Percentiles rank a stretch among this genome's conserved stretches.
Evolutionary conservation across 35 echinoderm and acorn worm genomes (phyloP).

Genomic region (Strongylocentrotus purpuratus): DNA sequence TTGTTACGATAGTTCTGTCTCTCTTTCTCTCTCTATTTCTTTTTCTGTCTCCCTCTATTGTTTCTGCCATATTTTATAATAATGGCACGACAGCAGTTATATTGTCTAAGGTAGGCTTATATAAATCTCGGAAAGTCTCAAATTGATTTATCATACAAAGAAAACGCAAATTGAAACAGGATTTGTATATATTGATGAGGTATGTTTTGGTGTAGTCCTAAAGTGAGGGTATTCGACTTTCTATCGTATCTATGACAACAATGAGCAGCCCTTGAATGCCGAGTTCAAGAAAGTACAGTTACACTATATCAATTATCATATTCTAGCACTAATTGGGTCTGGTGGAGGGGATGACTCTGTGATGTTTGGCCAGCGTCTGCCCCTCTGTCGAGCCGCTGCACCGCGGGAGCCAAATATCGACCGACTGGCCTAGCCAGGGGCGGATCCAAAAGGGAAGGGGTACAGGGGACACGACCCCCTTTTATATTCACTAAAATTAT

Average conservation of each 20-base stretch:
- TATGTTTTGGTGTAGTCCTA: not conserved
- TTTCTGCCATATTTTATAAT: too few relatives aligned
- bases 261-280: not conserved
- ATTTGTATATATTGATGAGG: not conserved
- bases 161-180: not conserved
- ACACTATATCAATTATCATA: constrained; percentile 48
- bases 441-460: not conserved
- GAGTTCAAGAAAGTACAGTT: constrained; percentile 45
- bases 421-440: not conserved
- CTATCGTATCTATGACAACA: not conserved
- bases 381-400: constrained; percentile 42
- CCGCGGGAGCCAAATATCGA: constrained; percentile 19
- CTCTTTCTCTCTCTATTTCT: too few relatives aligned
- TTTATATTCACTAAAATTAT: not conserved
- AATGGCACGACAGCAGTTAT: too few relatives aligned
- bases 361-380: constrained; percentile 36
- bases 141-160: not conserved
- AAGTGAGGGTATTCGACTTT: not conserved
- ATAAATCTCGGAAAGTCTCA: not conserved
- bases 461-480: not conserved
- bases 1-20: too few relatives aligned
- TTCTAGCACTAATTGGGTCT: constrained; percentile 49
- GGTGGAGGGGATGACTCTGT: not conserved
- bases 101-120: too few relatives aligned
- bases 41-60: too few relatives aligned